Percentiles rank a stretch among this genome's conserved stretches.
Evolutionary conservation across 2,113 vertebrate genomes (phyloP).

Genomic region (Mus pahari): DNA sequence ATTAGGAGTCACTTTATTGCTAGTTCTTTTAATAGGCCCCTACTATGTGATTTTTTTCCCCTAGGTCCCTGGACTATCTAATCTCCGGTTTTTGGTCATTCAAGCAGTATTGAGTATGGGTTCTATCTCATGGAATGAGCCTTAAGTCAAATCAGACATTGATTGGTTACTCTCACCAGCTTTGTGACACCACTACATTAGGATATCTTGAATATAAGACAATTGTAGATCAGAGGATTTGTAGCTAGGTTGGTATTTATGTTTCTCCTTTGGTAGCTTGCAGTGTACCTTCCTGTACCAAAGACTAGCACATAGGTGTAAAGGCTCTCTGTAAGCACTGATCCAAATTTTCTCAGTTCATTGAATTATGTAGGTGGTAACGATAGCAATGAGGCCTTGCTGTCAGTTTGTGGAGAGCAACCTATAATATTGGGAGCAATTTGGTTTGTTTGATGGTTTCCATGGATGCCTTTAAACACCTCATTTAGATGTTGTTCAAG

Average conservation of each 20-base stretch:
- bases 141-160: not conserved
- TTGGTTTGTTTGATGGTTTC: not conserved
- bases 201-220: not conserved
- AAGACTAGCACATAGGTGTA: not conserved
- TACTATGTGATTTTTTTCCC: not conserved
- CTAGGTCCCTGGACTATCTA: not conserved
- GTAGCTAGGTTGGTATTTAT: not conserved
- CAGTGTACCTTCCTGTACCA: not conserved
- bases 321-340: not conserved
- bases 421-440: not conserved
- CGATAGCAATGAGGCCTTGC: not conserved
- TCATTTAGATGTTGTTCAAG: not conserved
- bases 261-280: not conserved
- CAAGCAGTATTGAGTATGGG: not conserved
- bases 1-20: not conserved
- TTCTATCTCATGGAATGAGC: not conserved
- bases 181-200: not conserved
- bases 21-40: not conserved
- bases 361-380: not conserved
- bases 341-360: not conserved
- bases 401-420: not conserved
- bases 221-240: not conserved
- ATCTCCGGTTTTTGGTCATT: not conserved
- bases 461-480: not conserved
- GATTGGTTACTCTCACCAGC: not conserved